Percentiles rank a stretch among this genome's conserved stretches.
Conservation (phyloP, 2,113 vertebrate genomes). For the Sapayoa aenigma region DNA sequence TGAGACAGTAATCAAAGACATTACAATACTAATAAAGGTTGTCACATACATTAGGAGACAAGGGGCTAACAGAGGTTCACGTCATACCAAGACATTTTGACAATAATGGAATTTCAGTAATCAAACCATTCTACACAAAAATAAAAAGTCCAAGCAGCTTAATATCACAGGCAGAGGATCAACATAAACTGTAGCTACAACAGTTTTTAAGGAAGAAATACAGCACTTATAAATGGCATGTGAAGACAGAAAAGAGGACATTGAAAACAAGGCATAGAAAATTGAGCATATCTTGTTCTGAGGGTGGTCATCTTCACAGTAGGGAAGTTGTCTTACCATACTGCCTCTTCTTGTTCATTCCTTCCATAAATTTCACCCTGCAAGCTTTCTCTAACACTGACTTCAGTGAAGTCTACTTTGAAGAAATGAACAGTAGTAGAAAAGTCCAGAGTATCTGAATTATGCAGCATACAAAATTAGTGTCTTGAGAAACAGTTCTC, state of each 20-base stretch:
- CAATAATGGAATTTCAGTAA: conserved; percentile 11
- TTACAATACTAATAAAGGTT: conserved; percentile 5
- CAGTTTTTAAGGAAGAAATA: background rate
- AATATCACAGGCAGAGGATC: background rate
- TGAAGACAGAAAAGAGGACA: background rate
- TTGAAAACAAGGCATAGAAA: background rate
- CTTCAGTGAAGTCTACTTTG: background rate
- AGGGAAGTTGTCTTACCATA: background rate
- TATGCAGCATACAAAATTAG: background rate
- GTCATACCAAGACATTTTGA: background rate
- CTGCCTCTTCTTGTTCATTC: background rate
- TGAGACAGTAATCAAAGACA: background rate
- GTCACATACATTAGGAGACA: background rate
- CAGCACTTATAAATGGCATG: background rate
- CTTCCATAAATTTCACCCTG: background rate
- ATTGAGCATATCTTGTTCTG: background rate
- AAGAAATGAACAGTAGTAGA: background rate
- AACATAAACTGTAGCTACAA: background rate
- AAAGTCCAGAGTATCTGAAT: background rate
- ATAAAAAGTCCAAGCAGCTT: background rate
- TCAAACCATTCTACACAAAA: background rate
- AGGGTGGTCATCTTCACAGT: background rate
- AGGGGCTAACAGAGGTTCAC: background rate
- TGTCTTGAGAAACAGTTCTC: background rate
- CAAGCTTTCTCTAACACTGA: background rate